phyloP scores from a whole-genome alignment of 2,888 invertebrate species.

The Tethea ocularis region DNA sequence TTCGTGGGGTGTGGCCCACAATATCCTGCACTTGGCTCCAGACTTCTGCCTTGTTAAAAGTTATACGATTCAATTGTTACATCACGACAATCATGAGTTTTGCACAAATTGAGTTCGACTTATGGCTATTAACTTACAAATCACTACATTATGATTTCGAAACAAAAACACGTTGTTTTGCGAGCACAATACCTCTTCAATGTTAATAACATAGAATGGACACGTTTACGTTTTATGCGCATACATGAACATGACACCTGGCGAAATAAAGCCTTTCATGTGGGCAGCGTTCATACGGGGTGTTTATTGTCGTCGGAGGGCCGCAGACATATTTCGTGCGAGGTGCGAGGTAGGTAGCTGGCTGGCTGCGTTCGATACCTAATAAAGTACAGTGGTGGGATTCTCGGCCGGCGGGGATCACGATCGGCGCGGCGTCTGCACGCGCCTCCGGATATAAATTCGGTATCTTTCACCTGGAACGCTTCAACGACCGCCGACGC shows the following conservation, averaged over 20 bases:
- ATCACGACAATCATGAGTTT: slow-evolving; percentile 44
- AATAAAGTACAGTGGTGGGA: slow-evolving; percentile 60
- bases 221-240: slow-evolving; percentile 56
- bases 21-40: slow-evolving; percentile 71
- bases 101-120: slow-evolving; percentile 16
- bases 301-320: slow-evolving; percentile 64
- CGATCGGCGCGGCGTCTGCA: slow-evolving; percentile 51
- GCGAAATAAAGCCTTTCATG: slow-evolving; percentile 63
- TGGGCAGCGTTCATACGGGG: slow-evolving; percentile 55
- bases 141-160: slow-evolving; percentile 6
- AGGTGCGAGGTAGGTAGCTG: slow-evolving; percentile 45
- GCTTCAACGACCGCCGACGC: slow-evolving; percentile 59
- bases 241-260: slow-evolving; percentile 60
- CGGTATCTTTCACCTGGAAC: slow-evolving; percentile 69
- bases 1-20: slow-evolving; percentile 69
- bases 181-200: slow-evolving; percentile 34
- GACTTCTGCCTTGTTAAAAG: slow-evolving; percentile 53
- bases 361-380: slow-evolving; percentile 44
- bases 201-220: slow-evolving; percentile 49
- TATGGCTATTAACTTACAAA: slow-evolving; percentile 20
- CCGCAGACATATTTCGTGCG: slow-evolving; percentile 61
- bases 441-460: slow-evolving; percentile 67
- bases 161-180: slow-evolving; percentile 22
- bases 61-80: slow-evolving; percentile 55
- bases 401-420: slow-evolving; percentile 48